Evolutionary conservation across 2,888 invertebrate species (phyloP).

Genomic region (Platycheirus albimanus): DNA sequence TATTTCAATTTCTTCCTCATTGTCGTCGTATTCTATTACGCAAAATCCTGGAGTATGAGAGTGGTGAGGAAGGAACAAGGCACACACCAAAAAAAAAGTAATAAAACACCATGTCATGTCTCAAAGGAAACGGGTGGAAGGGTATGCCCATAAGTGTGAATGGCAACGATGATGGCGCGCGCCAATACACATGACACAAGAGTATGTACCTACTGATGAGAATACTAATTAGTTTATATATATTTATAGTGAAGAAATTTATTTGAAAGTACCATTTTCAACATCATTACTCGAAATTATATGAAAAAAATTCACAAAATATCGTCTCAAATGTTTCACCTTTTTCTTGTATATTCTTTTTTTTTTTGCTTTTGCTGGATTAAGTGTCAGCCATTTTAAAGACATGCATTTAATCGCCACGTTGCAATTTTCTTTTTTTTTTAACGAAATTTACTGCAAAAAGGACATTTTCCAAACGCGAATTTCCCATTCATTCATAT

Average conservation of each 20-base stretch:
- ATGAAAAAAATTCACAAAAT: background rate
- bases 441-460: conserved; percentile 6
- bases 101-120: conserved; percentile 45
- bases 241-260: too few species aligned
- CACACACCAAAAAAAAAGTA: conserved; percentile 1
- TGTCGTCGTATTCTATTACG: conserved; percentile 38
- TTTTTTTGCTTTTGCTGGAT: background rate
- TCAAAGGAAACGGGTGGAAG: conserved; percentile 17
- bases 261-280: too few species aligned
- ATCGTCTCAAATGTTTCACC: background rate
- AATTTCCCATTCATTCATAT: conserved; percentile 70
- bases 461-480: background rate
- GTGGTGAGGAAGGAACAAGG: conserved; percentile 20
- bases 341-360: background rate
- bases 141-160: background rate
- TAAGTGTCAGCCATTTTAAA: conserved; percentile 68
- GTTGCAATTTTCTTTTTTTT: conserved; percentile 21
- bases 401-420: conserved; percentile 44
- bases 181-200: conserved; percentile 49
- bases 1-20: conserved; percentile 10
- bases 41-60: conserved; percentile 59
- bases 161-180: conserved; percentile 55
- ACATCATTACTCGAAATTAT: too few species aligned
- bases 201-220: background rate
- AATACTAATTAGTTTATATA: background rate